These are phyloP conservation scores for Pseudorectes ferrugineus DNA, from an alignment of 2,113 vertebrate genomes.

Conservation along the genomic window DNA sequence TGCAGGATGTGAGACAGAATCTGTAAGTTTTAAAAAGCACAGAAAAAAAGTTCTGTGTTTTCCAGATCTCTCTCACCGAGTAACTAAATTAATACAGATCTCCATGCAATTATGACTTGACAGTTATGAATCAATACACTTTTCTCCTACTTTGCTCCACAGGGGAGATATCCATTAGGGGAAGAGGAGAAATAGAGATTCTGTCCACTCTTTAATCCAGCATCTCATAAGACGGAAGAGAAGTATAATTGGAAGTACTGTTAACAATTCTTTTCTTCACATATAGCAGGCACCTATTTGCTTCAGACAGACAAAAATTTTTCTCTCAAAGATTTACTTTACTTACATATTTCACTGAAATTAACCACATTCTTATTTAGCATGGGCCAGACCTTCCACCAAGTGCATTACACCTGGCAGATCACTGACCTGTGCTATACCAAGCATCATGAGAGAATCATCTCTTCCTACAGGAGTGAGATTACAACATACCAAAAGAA, in stretches of 20 bases:
- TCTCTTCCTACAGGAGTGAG: background rate
- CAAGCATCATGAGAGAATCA: background rate
- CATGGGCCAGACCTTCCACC: background rate
- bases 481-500: background rate
- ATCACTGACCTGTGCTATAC: background rate
- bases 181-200: background rate
- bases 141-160: background rate
- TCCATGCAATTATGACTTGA: background rate
- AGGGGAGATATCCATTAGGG: background rate
- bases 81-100: background rate
- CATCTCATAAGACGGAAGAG: background rate
- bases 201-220: background rate
- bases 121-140: background rate
- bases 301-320: background rate
- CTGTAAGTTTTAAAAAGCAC: background rate
- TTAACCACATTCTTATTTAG: background rate
- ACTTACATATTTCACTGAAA: background rate
- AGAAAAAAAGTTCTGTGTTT: background rate
- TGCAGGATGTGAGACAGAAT: background rate
- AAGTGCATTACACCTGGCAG: background rate
- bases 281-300: background rate
- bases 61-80: background rate
- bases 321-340: background rate
- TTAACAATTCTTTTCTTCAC: background rate
- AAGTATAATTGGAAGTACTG: background rate